Base-by-base conservation (phyloP, 1,140 invertebrate genomes). In the Ips nitidus region DNA sequence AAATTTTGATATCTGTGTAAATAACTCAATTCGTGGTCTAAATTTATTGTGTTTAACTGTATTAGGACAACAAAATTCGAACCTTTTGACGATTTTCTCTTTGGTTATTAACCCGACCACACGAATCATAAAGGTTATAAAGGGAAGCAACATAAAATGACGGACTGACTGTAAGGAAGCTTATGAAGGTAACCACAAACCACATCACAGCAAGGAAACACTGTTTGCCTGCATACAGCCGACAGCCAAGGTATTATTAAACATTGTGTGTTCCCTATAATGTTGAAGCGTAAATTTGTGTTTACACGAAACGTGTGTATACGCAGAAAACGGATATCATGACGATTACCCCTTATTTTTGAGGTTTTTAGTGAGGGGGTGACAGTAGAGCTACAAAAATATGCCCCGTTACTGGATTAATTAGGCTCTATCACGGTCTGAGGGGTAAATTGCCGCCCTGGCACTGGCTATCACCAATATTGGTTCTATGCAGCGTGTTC, bases 381-480 rank as follows among this genome's bases (percentile, higher is more conserved):
- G 61, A 66, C 63, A 65, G 64, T 71, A 77, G 69, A 73, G 63
- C 71, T 70, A 72, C 70, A 71, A 75, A 40, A 79, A 77, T 76
- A 73, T 77, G 74, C 75, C 78, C 58, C 69, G 75, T 79, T 79
- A 73, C 75, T 71, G 74, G 77, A 76, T 77, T 79, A 79, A 79
- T 79, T 79, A 79, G 76, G 76, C 73, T 70, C 38, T 66, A 71
- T 68, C 66, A 68, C 66, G 73, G 73, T 47, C 43, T 60, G 41
- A 69, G 66, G 66, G 59, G 73, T 59, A 66, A 59, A 61, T 67
- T 60, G 52, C 70, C 68, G 52, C 65, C 74, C 76, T 79, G 78
- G 78, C 66, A 79, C 78, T 47, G 76, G 71, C 72, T 79, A 79
- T 76, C 77, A 79, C 78, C 78, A 70, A 77, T 79, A 78, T 78